Conservation (phyloP, 2,797 vertebrate species). For the Chloroceryle inda region DNA sequence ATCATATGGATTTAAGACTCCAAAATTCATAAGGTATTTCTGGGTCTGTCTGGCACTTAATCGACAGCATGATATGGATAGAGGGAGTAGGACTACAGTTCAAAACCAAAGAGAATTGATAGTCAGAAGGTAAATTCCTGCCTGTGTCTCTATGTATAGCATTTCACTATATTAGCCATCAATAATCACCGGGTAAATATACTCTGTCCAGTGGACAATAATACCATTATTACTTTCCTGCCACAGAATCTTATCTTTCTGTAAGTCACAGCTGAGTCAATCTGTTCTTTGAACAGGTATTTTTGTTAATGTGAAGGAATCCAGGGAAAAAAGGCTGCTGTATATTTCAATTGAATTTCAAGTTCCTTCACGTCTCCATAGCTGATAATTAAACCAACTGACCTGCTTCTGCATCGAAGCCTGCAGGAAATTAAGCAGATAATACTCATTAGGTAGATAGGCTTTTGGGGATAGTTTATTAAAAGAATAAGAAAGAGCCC, state of each 20-base stretch:
- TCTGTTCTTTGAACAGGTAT: slow-evolving; percentile 59
- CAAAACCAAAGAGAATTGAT: slow-evolving; percentile 20
- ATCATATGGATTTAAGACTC: slow-evolving; percentile 9
- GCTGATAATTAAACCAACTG: slow-evolving; percentile 73
- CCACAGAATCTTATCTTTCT: slow-evolving; percentile 39
- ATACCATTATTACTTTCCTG: slow-evolving; percentile 32
- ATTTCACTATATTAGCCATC: slow-evolving; percentile 5
- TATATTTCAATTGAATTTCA: slow-evolving; percentile 60
- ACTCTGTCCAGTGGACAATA: not conserved
- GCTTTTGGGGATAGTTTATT: slow-evolving; percentile 65
- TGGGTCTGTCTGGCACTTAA: slow-evolving; percentile 19
- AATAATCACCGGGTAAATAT: slow-evolving; percentile 40
- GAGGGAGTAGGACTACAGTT: not conserved
- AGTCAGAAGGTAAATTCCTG: slow-evolving; percentile 5
- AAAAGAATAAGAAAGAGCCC: slow-evolving; percentile 37
- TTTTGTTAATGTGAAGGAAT: slow-evolving; percentile 26
- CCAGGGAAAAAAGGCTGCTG: not conserved
- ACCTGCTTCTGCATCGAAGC: slow-evolving; percentile 65
- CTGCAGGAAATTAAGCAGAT: slow-evolving; percentile 74
- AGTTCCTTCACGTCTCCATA: slow-evolving; percentile 59
- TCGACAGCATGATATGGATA: not conserved
- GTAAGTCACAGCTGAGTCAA: slow-evolving; percentile 47
- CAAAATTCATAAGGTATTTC: slow-evolving; percentile 14
- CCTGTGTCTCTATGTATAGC: not conserved
- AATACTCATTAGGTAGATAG: slow-evolving; percentile 70